Percentiles rank a stretch among this genome's conserved stretches.
Evolutionary conservation across 2,888 invertebrate genomes (phyloP).

Genomic region (Scaptomyza cyrtandrae): DNA sequence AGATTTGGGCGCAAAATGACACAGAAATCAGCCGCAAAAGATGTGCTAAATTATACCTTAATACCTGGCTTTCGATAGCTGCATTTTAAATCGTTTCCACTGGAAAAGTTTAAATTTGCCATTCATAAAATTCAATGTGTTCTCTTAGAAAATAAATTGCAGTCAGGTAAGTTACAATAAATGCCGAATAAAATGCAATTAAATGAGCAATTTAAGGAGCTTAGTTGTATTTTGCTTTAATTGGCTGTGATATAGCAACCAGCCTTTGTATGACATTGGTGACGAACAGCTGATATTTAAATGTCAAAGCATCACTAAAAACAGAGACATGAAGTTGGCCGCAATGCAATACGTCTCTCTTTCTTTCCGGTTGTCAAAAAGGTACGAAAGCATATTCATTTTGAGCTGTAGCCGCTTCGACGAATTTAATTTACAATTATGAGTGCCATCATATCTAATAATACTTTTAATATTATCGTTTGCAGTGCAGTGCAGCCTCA

Average conservation of each 20-base stretch:
- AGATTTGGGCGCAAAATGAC: slow-evolving; percentile 45
- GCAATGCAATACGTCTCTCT: slow-evolving; percentile 55
- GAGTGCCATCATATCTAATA: slow-evolving; percentile 72
- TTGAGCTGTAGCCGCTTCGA: slow-evolving; percentile 31
- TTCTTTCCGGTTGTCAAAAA: slow-evolving; percentile 85
- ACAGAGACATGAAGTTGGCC: slow-evolving; percentile 45
- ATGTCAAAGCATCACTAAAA: slow-evolving; percentile 29
- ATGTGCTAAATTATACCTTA: slow-evolving; percentile 31
- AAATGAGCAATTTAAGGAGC: not conserved
- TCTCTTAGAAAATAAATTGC: not conserved
- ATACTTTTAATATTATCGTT: slow-evolving; percentile 55
- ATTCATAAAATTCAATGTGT: not conserved
- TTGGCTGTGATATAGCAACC: not conserved
- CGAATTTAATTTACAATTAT: slow-evolving; percentile 66
- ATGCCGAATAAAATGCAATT: not conserved
- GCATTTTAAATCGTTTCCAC: not conserved
- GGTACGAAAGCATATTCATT: slow-evolving; percentile 76
- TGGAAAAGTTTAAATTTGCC: not conserved
- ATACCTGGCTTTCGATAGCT: not conserved
- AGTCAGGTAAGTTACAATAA: not conserved
- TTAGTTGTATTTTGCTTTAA: not conserved
- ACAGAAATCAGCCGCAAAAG: slow-evolving; percentile 8
- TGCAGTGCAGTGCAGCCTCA: slow-evolving; percentile 81
- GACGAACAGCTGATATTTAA: slow-evolving; percentile 25
- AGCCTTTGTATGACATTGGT: slow-evolving; percentile 1